Percentiles rank a stretch among this genome's conserved stretches.
These are phyloP conservation scores for Ageneiosus marmoratus DNA, from an alignment of 2,113 vertebrate genomes.

Conservation along the genomic window DNA sequence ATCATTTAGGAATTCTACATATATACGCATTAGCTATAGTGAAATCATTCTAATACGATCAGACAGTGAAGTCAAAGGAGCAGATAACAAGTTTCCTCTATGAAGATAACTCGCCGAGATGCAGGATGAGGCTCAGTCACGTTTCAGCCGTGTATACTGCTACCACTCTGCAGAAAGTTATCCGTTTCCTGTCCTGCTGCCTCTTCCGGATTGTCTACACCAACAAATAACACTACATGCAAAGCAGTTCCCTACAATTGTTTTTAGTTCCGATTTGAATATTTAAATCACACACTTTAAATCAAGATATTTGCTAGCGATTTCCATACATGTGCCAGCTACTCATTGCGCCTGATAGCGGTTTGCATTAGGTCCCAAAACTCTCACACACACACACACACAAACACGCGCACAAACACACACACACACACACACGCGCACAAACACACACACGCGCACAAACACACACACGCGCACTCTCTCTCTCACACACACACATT, in stretches of 20 bases:
- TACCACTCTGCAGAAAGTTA: background rate
- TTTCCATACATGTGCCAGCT: conserved; percentile 67
- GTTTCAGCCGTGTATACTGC: background rate
- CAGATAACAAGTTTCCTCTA: background rate
- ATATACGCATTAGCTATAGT: background rate
- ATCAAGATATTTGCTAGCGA: conserved; percentile 69
- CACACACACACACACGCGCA: background rate
- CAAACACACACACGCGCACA: no score
- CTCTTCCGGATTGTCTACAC: conserved; percentile 47
- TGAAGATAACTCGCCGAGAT: conserved; percentile 37
- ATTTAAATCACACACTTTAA: conserved; percentile 73
- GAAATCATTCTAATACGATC: background rate
- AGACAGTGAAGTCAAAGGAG: background rate
- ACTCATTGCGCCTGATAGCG: conserved; percentile 50
- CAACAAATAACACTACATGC: conserved; percentile 74
- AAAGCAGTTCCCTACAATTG: conserved; percentile 70
- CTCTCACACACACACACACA: background rate
- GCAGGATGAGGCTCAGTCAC: background rate
- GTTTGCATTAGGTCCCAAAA: conserved; percentile 17
- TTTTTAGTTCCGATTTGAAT: conserved; percentile 77
- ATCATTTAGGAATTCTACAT: background rate
- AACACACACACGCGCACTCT: no score
- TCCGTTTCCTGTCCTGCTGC: background rate
- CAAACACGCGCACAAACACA: background rate
- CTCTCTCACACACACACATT: no score